These are phyloP conservation scores for Boulengeromyrus knoepffleri DNA, from an alignment of 2,113 vertebrate genomes.

Conservation along the genomic window DNA sequence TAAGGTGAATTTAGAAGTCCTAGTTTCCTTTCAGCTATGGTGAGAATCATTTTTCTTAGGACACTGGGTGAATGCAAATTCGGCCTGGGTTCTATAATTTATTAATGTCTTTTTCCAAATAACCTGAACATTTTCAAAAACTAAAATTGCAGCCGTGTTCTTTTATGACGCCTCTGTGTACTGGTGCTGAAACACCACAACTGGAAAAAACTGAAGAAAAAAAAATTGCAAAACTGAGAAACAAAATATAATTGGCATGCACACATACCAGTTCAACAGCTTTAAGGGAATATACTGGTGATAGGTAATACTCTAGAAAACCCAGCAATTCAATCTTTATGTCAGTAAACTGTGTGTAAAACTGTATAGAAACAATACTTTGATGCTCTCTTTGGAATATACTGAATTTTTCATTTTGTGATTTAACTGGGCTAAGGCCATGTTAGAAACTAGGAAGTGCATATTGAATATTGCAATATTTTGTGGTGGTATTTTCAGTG, in stretches of 20 bases:
- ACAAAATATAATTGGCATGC: background rate
- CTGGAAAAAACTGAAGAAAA: background rate
- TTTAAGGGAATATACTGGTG: background rate
- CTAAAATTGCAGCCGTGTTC: background rate
- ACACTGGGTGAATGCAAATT: background rate
- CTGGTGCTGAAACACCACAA: background rate
- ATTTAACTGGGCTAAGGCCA: background rate
- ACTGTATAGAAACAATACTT: background rate
- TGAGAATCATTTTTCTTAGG: conserved; percentile 12
- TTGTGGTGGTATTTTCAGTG: background rate
- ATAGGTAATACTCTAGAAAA: background rate
- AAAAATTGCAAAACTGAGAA: background rate
- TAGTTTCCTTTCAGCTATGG: conserved; percentile 18
- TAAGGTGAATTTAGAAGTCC: conserved; percentile 7
- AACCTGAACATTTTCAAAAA: background rate
- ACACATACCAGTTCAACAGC: background rate
- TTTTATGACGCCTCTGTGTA: background rate
- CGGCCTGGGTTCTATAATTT: conserved; percentile 14
- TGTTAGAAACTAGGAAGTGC: background rate
- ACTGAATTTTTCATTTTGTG: background rate
- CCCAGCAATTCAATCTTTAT: background rate
- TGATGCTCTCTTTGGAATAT: background rate
- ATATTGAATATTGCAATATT: background rate
- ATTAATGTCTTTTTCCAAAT: conserved; percentile 16
- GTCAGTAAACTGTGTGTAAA: background rate